Evolutionary conservation across 2,888 invertebrate species (phyloP), one percentile per base, ranked within the genome.

Genomic region (Cephus spinipes): DNA sequence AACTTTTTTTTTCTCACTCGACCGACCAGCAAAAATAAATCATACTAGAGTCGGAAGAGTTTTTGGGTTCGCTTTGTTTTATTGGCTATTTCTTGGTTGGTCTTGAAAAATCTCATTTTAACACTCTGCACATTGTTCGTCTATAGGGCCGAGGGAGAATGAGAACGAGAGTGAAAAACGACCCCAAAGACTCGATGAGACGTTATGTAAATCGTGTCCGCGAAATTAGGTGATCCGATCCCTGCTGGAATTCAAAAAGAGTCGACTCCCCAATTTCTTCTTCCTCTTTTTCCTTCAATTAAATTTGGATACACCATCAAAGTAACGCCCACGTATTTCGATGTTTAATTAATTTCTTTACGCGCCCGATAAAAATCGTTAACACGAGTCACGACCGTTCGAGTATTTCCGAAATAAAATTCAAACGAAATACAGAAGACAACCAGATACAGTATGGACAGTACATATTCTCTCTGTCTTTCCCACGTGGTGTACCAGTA

Each of bases 11-110:
- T 35, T 35, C 23, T 23, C 23, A 9, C 23, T 55, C 23, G 23
- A 55, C 84, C 83, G 85, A 83, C 84, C 81, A 84, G 81, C 85
- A 82, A 23, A 75, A 82, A 33, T n/a, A 30, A 74, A 74, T 84
- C 84, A 85, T 84, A 86, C 84, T 86, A 84, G 79, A 79, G 81
- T 73, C 80, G 82, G 80, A 73, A 87, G 87, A 83, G 84, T 84
- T 78, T 87, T 87, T 79, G 81, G 79, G 77, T 82, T 81, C 84
- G 85, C 86, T 87, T 88, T 88, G 87, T 87, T 87, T 85, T 78
- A 83, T 79, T 82, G 80, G 78, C 69, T 55, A 32, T 76, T 73
- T 77, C 74, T 73, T 30, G 30, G 74, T 79, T 75, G 76, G 55
- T 23, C 55, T 55, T 55, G 23, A 23, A 55, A 55, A 55, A 23